phyloP scores from a whole-genome alignment of 2,113 vertebrate species.

The Aldabrachelys gigantea region DNA sequence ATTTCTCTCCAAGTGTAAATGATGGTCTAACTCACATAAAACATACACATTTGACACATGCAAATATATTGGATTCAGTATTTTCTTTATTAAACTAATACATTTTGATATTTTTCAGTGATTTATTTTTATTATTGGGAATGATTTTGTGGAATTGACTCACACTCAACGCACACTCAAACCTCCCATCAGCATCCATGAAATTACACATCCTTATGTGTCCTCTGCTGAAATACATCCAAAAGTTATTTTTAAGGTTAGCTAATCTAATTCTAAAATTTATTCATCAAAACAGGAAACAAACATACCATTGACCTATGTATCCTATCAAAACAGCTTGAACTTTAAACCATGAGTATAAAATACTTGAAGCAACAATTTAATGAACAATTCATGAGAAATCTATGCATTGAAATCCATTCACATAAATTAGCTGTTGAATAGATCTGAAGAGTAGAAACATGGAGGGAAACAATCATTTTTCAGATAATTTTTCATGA shows the following conservation, averaged over 20 bases:
- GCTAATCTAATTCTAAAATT: background rate
- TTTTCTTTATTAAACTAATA: background rate
- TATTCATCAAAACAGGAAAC: background rate
- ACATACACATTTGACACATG: background rate
- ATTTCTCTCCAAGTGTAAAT: conserved; percentile 18
- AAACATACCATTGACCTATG: background rate
- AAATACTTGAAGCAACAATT: background rate
- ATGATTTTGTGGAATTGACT: background rate
- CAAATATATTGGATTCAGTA: background rate
- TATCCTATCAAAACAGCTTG: conserved; percentile 1
- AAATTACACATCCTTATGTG: rapidly evolving
- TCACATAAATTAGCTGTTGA: background rate
- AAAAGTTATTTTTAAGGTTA: background rate
- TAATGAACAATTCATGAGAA: conserved; percentile 3
- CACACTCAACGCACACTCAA: background rate
- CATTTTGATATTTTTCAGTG: no score
- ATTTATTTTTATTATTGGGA: background rate
- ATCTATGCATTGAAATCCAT: background rate
- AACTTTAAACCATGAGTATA: background rate
- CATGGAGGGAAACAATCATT: background rate
- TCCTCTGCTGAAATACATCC: background rate
- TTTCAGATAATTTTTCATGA: background rate
- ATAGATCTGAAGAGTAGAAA: conserved; percentile 5
- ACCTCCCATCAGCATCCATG: background rate
- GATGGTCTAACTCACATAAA: background rate